Evolutionary conservation across 2,797 vertebrate genomes (phyloP), one percentile per base, ranked within the genome.

Genomic region (Danio albolineatus): DNA sequence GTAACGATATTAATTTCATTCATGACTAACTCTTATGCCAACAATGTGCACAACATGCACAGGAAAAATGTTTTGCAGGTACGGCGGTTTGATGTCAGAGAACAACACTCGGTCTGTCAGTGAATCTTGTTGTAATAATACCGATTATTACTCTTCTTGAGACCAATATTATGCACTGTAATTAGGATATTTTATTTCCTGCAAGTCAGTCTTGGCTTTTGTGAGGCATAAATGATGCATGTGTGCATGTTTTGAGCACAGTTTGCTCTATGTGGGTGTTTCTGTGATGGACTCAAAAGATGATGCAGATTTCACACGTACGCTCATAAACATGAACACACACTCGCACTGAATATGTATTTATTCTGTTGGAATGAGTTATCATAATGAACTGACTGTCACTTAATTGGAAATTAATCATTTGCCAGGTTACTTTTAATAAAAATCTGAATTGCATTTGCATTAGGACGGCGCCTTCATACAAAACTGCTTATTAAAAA

Each of bases 11-110:
- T 56, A 14, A 53, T 16, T 39, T 61, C 4, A 41, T 4, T 61
- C 7, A 19, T 17, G 16, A 17, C 36, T 79, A 6, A 28, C 60
- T 46, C 1, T 36, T 6, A n/a, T 49, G 41, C 28, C 13, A 73
- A 54, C 53, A 73, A 62, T 83, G 64, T 21, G 84, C 81, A 85
- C 85, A 71, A 85, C 85, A 86, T 87, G 77, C 79, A n/a, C 86
- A 88, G 88, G 88, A 87, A 84, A 83, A 86, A 89, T 89, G 82
- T 83, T 69, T 87, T 65, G 79, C 78, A 82, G 80, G 81, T 82
- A 88, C 73, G 78, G 79, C 84, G 77, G 69, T 77, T 56, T 75
- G 53, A 59, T 77, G 72, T 79, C 81, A 78, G 14, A 60, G 57
- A 12, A 39, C 28, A 46, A 62, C 39, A 46, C 14, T 13, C 4